These are phyloP conservation scores for Ips typographus DNA, from an alignment of 1,140 invertebrate species.

Conservation along the genomic window DNA sequence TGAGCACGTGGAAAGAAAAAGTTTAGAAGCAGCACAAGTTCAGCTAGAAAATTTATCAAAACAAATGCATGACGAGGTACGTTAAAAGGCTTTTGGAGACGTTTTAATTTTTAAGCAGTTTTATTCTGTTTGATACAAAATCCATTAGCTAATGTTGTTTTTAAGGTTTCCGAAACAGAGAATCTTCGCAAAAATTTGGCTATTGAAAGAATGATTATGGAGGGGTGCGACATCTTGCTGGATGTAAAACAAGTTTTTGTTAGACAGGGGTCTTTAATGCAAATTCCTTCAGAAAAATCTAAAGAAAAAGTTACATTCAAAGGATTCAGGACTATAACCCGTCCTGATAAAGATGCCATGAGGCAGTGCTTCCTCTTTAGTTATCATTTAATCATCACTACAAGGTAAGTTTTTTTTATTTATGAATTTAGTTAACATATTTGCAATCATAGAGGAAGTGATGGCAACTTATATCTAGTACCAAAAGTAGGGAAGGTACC, in stretches of 20 bases:
- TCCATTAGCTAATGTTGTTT: constrained; percentile 14
- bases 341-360: constrained; percentile 69
- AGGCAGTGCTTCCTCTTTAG: constrained; percentile 84
- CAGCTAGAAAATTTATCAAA: constrained; percentile 87
- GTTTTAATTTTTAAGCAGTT: neutral
- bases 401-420: constrained; percentile 53
- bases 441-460: constrained; percentile 30
- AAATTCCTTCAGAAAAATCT: constrained; percentile 66
- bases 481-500: constrained; percentile 82
- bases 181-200: constrained; percentile 91
- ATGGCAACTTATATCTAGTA: constrained; percentile 82
- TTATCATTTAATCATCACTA: constrained; percentile 81
- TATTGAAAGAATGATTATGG: constrained; percentile 92
- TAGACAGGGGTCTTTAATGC: constrained; percentile 73
- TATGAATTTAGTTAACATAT: neutral
- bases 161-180: constrained; percentile 89
- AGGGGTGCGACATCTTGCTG: constrained; percentile 91
- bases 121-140: neutral
- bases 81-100: constrained; percentile 8
- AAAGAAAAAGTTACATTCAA: constrained; percentile 61
- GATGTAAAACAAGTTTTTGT: constrained; percentile 94
- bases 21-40: constrained; percentile 83
- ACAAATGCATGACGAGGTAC: constrained; percentile 78
- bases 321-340: constrained; percentile 57
- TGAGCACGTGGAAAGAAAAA: constrained; percentile 91